Conservation (phyloP, 2,113 vertebrate species). For the Agapornis roseicollis region DNA sequence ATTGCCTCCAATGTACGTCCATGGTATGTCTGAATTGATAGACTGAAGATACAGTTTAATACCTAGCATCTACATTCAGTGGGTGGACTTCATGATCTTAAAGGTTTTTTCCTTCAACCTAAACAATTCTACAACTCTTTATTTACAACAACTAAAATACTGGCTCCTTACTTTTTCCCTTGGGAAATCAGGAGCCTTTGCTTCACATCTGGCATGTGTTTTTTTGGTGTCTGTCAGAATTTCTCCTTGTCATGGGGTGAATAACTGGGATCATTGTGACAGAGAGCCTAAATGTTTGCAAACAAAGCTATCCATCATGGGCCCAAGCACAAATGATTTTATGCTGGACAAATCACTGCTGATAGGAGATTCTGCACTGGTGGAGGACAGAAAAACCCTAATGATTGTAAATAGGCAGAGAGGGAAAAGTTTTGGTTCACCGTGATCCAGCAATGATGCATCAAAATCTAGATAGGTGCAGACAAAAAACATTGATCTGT, state of each 20-base stretch:
- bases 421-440: constrained; percentile 9
- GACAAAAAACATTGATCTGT: not conserved
- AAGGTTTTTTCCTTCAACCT: not conserved
- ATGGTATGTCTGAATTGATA: not conserved
- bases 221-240: not conserved
- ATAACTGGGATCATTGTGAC: not conserved
- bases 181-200: not conserved
- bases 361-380: not conserved
- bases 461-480: not conserved
- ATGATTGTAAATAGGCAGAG: not conserved
- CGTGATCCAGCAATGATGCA: not conserved
- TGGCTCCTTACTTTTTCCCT: not conserved
- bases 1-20: not conserved
- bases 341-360: not conserved
- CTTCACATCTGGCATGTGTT: not conserved
- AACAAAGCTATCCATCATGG: not conserved
- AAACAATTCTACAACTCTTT: not conserved
- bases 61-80: not conserved
- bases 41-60: not conserved
- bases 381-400: not conserved
- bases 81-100: not conserved
- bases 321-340: not conserved
- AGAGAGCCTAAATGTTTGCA: not conserved
- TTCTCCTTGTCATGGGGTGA: not conserved
- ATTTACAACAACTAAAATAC: not conserved